phyloP scores from a whole-genome alignment of 2,888 invertebrate genomes.

The Watsonalla binaria region DNA sequence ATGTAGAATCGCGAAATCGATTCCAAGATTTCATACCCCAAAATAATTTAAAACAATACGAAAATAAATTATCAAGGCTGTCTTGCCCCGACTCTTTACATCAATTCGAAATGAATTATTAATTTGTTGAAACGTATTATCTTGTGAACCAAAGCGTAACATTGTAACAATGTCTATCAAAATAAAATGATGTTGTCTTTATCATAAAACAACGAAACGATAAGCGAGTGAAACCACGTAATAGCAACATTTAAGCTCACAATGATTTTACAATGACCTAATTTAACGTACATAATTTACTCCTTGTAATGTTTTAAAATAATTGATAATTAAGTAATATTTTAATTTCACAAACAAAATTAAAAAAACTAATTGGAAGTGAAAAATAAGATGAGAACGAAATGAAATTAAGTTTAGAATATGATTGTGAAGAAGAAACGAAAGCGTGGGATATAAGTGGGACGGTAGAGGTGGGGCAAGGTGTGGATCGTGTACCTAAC shows the following conservation, averaged over 20 bases:
- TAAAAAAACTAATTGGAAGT: conserved; percentile 31
- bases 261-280: conserved; percentile 20
- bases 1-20: conserved; percentile 64
- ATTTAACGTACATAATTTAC: conserved; percentile 61
- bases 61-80: conserved; percentile 13
- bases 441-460: conserved; percentile 45
- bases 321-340: conserved; percentile 48
- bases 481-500: conserved; percentile 91
- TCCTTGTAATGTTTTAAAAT: conserved; percentile 77
- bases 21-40: conserved; percentile 52
- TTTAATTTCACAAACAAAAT: conserved; percentile 33
- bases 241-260: conserved; percentile 30
- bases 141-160: conserved; percentile 5
- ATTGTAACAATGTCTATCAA: conserved; percentile 1
- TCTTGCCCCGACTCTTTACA: not conserved
- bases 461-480: conserved; percentile 51
- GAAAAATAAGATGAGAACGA: conserved; percentile 37
- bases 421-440: conserved; percentile 44
- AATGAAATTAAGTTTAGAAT: conserved; percentile 37
- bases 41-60: conserved; percentile 20
- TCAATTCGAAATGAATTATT: not conserved
- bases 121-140: not conserved
- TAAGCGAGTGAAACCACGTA: conserved; percentile 33
- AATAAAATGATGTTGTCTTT: conserved; percentile 2
- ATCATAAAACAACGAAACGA: conserved; percentile 18